Percentiles rank a stretch among this genome's conserved stretches.
These are phyloP conservation scores for Nephrotoma guestfalica DNA, from an alignment of 2,888 invertebrate genomes.

Conservation along the genomic window DNA sequence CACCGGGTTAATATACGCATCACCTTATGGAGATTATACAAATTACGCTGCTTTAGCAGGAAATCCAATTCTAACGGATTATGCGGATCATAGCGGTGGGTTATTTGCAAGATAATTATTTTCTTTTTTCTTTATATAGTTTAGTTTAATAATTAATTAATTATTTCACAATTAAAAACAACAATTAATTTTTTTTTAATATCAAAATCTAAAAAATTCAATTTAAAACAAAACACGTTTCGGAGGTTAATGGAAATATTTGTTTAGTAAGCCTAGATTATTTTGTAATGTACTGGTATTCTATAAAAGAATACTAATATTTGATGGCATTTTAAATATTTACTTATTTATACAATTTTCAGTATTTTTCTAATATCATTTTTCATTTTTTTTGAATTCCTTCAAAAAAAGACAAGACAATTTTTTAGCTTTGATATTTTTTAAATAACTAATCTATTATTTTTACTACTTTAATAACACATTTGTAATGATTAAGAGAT, in stretches of 20 bases:
- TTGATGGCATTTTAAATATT: not conserved
- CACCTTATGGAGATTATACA: slow-evolving; percentile 74
- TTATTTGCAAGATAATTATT: slow-evolving; percentile 62
- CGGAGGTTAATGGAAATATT: not conserved
- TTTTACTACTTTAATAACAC: too few species aligned
- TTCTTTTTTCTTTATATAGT: slow-evolving; percentile 8
- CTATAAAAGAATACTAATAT: not conserved
- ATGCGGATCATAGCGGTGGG: slow-evolving; percentile 94
- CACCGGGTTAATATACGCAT: slow-evolving; percentile 61
- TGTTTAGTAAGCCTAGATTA: not conserved
- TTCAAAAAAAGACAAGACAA: not conserved
- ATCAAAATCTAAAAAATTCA: not conserved
- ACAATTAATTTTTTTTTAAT: not conserved
- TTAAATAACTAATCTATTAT: not conserved
- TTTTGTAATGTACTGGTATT: not conserved
- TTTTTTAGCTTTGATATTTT: not conserved
- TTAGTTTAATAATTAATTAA: not conserved
- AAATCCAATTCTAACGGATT: slow-evolving; percentile 70
- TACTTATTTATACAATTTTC: not conserved
- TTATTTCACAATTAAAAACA: not conserved
- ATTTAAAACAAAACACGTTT: not conserved
- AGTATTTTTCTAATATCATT: not conserved
- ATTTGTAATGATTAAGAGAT: too few species aligned
- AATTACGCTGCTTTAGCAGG: slow-evolving; percentile 75
- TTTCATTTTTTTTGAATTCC: not conserved